These are phyloP conservation scores for Papilio dardanus DNA, from an alignment of 1,140 invertebrate genomes.

Conservation along the genomic window DNA sequence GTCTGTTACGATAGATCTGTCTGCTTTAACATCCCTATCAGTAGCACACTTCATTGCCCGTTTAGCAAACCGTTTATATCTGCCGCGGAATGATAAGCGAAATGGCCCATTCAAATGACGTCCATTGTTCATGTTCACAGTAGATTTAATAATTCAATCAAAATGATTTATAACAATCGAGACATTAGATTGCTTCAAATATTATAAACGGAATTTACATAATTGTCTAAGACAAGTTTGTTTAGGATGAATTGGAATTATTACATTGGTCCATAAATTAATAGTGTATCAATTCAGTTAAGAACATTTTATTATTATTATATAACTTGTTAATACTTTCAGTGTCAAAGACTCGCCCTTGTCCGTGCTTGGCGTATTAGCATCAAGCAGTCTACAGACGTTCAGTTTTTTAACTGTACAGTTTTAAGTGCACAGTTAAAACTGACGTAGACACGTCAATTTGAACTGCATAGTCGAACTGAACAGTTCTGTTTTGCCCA, in stretches of 20 bases:
- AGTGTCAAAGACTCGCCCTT: background rate
- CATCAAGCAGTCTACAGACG: too few species aligned
- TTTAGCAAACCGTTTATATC: slow-evolving; percentile 45
- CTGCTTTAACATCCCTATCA: slow-evolving; percentile 38
- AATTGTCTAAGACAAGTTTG: slow-evolving; percentile 32
- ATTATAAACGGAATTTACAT: slow-evolving; percentile 29
- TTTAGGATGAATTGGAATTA: slow-evolving; percentile 46
- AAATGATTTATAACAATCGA: slow-evolving; percentile 29
- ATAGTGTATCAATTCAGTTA: background rate
- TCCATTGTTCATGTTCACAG: slow-evolving; percentile 58
- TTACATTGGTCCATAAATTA: background rate
- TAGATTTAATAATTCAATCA: slow-evolving; percentile 57
- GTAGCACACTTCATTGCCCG: slow-evolving; percentile 52
- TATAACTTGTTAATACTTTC: slow-evolving; percentile 22
- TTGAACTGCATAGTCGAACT: too few species aligned
- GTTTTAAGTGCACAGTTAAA: too few species aligned
- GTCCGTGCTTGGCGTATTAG: too few species aligned
- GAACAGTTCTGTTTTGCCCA: too few species aligned
- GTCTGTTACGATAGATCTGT: background rate
- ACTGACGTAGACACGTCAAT: too few species aligned
- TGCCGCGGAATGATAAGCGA: slow-evolving; percentile 44
- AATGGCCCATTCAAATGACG: slow-evolving; percentile 46
- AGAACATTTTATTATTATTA: background rate
- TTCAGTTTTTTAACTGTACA: too few species aligned
- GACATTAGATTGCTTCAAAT: slow-evolving; percentile 19